phyloP scores from a whole-genome alignment of 2,888 invertebrate species.

The Bellardia pandia region DNA sequence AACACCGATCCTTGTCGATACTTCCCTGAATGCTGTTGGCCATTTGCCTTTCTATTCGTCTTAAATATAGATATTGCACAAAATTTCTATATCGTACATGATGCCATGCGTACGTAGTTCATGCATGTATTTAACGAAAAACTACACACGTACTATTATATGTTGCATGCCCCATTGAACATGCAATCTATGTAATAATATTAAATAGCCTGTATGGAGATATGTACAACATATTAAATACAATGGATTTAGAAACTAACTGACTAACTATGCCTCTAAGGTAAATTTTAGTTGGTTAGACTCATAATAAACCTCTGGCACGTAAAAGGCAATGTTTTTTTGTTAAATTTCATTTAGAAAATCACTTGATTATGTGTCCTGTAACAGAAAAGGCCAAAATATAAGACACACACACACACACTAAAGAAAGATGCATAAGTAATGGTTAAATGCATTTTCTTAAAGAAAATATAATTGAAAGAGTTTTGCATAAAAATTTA shows the following conservation, averaged over 20 bases:
- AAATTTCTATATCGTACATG: conserved; percentile 65
- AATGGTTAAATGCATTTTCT: conserved; percentile 40
- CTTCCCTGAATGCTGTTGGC: conserved; percentile 26
- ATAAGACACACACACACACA: background rate
- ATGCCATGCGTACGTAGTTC: conserved; percentile 62
- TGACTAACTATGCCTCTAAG: conserved; percentile 66
- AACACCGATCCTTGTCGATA: background rate
- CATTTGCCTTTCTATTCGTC: conserved; percentile 24
- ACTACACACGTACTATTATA: conserved; percentile 15
- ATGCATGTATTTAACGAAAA: conserved; percentile 46
- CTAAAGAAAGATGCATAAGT: conserved; percentile 16
- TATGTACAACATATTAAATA: conserved; percentile 41
- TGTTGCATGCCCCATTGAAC: conserved; percentile 53
- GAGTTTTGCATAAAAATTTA: conserved; percentile 7
- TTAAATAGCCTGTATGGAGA: conserved; percentile 45
- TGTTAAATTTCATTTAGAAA: conserved; percentile 76
- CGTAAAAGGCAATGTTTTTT: conserved; percentile 39
- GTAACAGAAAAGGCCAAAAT: conserved; percentile 36
- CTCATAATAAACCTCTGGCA: conserved; percentile 58
- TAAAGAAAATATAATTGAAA: conserved; percentile 36
- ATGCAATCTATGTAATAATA: conserved; percentile 55
- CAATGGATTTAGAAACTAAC: conserved; percentile 42
- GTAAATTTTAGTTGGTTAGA: conserved; percentile 34
- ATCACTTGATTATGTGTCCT: conserved; percentile 78
- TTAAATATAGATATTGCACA: conserved; percentile 72